Evolutionary conservation across 2,888 invertebrate genomes (phyloP).

Genomic region (Artemia sinica): DNA sequence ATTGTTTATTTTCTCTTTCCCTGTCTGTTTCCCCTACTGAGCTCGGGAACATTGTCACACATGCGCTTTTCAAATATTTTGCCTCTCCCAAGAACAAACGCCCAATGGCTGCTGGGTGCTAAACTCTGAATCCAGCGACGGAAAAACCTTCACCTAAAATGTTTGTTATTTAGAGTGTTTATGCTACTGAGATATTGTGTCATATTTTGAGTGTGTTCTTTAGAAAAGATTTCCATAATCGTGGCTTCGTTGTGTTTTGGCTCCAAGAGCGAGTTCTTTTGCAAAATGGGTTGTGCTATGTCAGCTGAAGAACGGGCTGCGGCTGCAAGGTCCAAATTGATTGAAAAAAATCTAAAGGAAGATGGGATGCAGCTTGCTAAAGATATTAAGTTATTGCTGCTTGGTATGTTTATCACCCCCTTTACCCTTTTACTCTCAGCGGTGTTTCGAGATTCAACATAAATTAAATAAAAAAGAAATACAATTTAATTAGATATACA

Average conservation of each 20-base stretch:
- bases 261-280: conserved; percentile 26
- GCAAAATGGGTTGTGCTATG: conserved; percentile 94
- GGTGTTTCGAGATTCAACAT: too few species aligned
- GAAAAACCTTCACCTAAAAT: too few species aligned
- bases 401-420: conserved; percentile 49
- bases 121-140: too few species aligned
- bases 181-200: too few species aligned
- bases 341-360: conserved; percentile 94
- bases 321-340: conserved; percentile 87
- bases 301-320: conserved; percentile 98
- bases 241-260: conserved; percentile 12
- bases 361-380: conserved; percentile 96
- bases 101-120: too few species aligned
- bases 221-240: background rate
- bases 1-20: conserved; percentile 21
- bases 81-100: too few species aligned
- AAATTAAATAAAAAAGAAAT: too few species aligned
- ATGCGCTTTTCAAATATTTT: too few species aligned
- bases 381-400: conserved; percentile 90
- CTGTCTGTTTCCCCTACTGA: conserved; percentile 17
- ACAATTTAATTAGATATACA: too few species aligned
- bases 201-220: background rate
- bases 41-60: too few species aligned
- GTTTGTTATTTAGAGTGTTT: too few species aligned
- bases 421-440: too few species aligned